Evolutionary conservation across 2,113 vertebrate species (phyloP).

Genomic region (Vombatus ursinus): DNA sequence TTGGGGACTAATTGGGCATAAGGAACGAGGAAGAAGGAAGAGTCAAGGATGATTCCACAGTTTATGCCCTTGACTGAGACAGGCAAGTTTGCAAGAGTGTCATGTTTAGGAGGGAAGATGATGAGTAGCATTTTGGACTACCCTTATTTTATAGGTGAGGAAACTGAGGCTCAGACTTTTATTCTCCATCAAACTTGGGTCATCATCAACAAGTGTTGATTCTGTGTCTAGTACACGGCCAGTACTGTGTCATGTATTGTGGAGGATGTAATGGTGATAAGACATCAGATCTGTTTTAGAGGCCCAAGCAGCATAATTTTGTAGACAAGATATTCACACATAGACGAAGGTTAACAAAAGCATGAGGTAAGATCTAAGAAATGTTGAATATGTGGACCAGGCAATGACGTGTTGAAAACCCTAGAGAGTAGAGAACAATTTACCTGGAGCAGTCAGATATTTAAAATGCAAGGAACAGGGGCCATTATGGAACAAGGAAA

Average conservation of each 20-base stretch:
- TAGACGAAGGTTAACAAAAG: neutral
- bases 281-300: neutral
- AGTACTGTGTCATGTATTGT: neutral
- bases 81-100: neutral
- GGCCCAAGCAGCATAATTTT: neutral
- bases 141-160: neutral
- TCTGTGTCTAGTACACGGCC: neutral
- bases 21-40: neutral
- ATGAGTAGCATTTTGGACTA: neutral
- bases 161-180: neutral
- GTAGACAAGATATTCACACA: neutral
- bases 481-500: neutral
- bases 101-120: neutral
- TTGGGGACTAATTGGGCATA: neutral
- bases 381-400: neutral
- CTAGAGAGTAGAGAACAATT: neutral
- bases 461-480: neutral
- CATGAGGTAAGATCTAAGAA: neutral
- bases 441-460: neutral
- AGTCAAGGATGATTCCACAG: neutral
- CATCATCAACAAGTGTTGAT: neutral
- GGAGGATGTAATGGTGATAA: neutral
- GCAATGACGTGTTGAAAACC: neutral
- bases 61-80: neutral
- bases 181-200: neutral